These are phyloP conservation scores for Parnassius orleans DNA, from an alignment of 2,888 invertebrate species.

Conservation along the genomic window DNA sequence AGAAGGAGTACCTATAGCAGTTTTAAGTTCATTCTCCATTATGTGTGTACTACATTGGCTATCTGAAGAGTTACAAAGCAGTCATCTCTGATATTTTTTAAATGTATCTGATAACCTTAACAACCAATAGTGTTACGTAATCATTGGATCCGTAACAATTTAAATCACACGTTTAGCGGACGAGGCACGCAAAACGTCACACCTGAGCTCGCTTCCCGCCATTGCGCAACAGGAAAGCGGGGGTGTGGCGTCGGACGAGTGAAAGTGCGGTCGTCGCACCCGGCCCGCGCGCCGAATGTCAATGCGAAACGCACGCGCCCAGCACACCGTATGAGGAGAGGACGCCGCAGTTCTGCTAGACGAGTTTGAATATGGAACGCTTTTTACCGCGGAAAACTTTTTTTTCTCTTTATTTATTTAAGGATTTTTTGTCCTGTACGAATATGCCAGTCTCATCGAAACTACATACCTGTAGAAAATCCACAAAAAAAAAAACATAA, in stretches of 20 bases:
- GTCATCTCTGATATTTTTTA: no score
- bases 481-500: no score
- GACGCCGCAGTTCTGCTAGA: background rate
- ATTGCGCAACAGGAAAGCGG: slow-evolving; percentile 44
- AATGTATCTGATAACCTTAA: no score
- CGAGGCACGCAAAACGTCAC: slow-evolving; percentile 19
- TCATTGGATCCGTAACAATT: background rate
- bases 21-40: no score
- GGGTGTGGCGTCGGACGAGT: slow-evolving; percentile 37
- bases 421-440: no score
- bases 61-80: no score
- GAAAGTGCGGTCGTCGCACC: slow-evolving; percentile 47
- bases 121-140: no score
- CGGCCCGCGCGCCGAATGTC: slow-evolving; percentile 39
- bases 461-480: no score
- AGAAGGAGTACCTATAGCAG: no score
- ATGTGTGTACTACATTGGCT: no score
- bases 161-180: background rate
- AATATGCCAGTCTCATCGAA: no score
- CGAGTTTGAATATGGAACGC: slow-evolving; percentile 13
- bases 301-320: slow-evolving; percentile 35
- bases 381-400: slow-evolving; percentile 3
- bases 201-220: slow-evolving; percentile 33
- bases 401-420: no score
- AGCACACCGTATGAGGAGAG: background rate